These are phyloP conservation scores for Felis chaus DNA, from an alignment of 2,113 vertebrate species.

Conservation along the genomic window DNA sequence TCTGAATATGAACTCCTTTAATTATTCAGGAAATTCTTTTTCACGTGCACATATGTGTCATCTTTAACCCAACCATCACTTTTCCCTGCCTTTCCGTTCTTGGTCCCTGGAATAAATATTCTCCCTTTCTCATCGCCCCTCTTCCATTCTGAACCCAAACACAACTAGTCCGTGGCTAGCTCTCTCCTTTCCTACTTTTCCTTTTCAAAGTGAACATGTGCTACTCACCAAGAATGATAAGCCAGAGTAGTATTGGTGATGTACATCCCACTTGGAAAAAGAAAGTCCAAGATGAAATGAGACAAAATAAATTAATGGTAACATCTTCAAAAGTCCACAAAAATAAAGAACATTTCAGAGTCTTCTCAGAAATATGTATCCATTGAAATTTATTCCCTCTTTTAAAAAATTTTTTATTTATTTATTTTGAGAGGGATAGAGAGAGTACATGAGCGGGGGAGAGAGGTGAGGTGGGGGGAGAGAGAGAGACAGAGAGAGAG, in stretches of 20 bases:
- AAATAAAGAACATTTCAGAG: background rate
- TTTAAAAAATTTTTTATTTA: no score
- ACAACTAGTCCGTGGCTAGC: background rate
- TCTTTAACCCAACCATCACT: background rate
- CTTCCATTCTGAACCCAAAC: background rate
- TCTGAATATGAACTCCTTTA: background rate
- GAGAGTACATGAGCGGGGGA: no score
- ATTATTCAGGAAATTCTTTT: background rate
- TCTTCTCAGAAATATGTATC: background rate
- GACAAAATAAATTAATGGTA: background rate
- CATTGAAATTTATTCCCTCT: background rate
- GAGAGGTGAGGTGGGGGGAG: no score
- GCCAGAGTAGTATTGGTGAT: background rate
- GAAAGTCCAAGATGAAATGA: background rate
- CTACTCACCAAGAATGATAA: background rate
- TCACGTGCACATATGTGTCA: background rate
- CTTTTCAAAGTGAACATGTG: background rate
- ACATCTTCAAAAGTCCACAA: background rate
- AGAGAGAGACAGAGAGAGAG: no score
- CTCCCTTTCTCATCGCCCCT: background rate
- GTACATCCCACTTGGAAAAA: background rate
- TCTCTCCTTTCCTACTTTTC: background rate
- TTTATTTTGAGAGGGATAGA: no score
- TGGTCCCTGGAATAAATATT: background rate
- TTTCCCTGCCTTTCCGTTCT: background rate